Percentiles rank a stretch among this genome's conserved stretches.
Evolutionary conservation across 2,797 vertebrate species (phyloP).

Genomic region (Oryzias dopingdopingensis): DNA sequence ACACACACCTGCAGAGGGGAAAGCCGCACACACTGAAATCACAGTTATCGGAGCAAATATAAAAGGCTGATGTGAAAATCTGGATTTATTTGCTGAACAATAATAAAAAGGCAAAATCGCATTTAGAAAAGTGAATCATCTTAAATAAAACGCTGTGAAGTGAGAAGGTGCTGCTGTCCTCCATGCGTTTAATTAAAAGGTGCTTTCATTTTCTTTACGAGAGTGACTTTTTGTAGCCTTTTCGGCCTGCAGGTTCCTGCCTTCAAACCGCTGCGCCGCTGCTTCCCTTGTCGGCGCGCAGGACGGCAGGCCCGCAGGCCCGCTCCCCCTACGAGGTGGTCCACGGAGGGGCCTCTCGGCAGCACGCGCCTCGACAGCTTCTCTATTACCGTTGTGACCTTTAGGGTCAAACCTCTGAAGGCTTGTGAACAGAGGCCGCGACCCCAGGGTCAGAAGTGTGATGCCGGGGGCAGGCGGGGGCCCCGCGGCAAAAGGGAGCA

Average conservation of each 20-base stretch:
- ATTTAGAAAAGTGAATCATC: not conserved
- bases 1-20: conserved; percentile 4
- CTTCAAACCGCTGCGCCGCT: conserved; percentile 21
- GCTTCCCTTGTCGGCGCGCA: conserved; percentile 26
- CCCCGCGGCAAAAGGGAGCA: conserved; percentile 79
- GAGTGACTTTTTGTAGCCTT: conserved; percentile 10
- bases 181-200: not conserved
- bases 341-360: conserved; percentile 67
- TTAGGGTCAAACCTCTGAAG: conserved; percentile 86
- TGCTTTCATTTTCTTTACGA: conserved; percentile 2
- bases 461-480: conserved; percentile 83
- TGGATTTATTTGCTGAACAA: not conserved
- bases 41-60: not conserved
- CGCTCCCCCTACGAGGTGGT: conserved; percentile 69
- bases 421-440: conserved; percentile 93
- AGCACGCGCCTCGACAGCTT: conserved; percentile 92
- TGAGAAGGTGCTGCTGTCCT: not conserved
- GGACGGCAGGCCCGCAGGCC: conserved; percentile 28
- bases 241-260: conserved; percentile 16
- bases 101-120: not conserved
- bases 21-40: not conserved
- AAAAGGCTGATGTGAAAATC: not conserved
- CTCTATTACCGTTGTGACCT: conserved; percentile 89
- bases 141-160: conserved; percentile 11
- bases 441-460: conserved; percentile 92